Base-by-base conservation (phyloP, 2,888 invertebrate genomes). In the Thymelicus lineola region DNA sequence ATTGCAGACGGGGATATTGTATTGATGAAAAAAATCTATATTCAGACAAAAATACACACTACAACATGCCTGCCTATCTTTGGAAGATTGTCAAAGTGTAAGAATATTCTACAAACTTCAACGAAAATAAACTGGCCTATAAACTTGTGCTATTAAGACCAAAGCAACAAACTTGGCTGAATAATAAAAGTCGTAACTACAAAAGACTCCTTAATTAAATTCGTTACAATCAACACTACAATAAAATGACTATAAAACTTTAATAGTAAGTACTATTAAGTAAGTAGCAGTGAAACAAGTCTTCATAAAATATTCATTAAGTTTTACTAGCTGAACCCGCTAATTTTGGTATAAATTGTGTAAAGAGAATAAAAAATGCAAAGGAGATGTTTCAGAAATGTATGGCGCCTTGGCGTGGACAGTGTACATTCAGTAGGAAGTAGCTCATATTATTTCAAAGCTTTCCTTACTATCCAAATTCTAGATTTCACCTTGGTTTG, bases 231-330 rank as follows among this genome's bases (percentile, higher is more conserved):
- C 42, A 20, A 36, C 36, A 60, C 36, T 66, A 36, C 48, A 48
- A 59, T 15, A 66, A 66, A 59, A 59, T 36, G 38, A 48, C 66
- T 15, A 66, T 66, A 66, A 66, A 66, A 66, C 46, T 66, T 66
- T 59, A 66, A 38, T 45, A 48, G 28, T 55, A 50, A 10, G 10
- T 50, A 50, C 48, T 50, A 42, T 42, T 42, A 38, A 7, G 42
- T 42, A 12, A 42, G 42, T 17, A 17, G 15, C 9, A 50, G 28
- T 10, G 28, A 55, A 55, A 20, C 20, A 28, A 28, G 28, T 28
- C 4, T 10, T 55, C 20, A 28, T 50, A 50, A 50, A 50, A 50
- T 50, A 50, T 55, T 55, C 28, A 55, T 55, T 55, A 20, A 53
- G 55, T 55, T 55, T 55, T 55, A 55, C 55, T 55, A 55, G 6